A percentile compares a stretch with the other conserved stretches of the same genome.
Evolutionary conservation across 2,888 invertebrate species (phyloP).

Genomic region (Orgyia antiqua): DNA sequence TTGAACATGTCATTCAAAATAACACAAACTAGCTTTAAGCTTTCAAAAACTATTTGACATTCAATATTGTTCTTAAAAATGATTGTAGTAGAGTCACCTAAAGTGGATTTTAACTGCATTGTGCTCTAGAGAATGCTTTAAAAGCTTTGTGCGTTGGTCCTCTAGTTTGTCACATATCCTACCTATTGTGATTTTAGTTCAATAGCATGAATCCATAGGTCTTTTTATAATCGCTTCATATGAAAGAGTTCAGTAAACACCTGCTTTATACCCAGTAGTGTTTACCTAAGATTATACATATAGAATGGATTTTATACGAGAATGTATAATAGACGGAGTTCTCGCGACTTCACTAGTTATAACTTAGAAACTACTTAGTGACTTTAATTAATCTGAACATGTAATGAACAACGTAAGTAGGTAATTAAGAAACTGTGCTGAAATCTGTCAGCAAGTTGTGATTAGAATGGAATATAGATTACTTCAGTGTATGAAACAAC

Average conservation of each 20-base stretch:
- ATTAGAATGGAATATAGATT: conserved; percentile 13
- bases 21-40: conserved; percentile 13
- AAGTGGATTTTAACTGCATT: not conserved
- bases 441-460: conserved; percentile 22
- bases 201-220: conserved; percentile 53
- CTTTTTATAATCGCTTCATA: conserved; percentile 47
- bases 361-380: conserved; percentile 26
- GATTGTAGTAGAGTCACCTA: conserved; percentile 5
- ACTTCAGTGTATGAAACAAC: not conserved
- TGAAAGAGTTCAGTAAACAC: conserved; percentile 60
- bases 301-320: conserved; percentile 12
- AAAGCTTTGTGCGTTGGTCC: conserved; percentile 65
- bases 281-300: conserved; percentile 27
- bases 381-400: conserved; percentile 30
- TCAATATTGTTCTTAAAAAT: conserved; percentile 29
- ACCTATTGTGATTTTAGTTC: conserved; percentile 65
- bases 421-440: conserved; percentile 23
- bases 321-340: conserved; percentile 13
- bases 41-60: conserved; percentile 4
- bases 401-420: conserved; percentile 20
- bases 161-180: conserved; percentile 76
- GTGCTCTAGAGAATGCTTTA: conserved; percentile 43
- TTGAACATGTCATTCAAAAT: conserved; percentile 68
- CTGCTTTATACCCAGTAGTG: conserved; percentile 46
- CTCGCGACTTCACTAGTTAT: conserved; percentile 17